Base-by-base conservation (phyloP, 2,888 invertebrate genomes). In the Drosophila antonietae region DNA sequence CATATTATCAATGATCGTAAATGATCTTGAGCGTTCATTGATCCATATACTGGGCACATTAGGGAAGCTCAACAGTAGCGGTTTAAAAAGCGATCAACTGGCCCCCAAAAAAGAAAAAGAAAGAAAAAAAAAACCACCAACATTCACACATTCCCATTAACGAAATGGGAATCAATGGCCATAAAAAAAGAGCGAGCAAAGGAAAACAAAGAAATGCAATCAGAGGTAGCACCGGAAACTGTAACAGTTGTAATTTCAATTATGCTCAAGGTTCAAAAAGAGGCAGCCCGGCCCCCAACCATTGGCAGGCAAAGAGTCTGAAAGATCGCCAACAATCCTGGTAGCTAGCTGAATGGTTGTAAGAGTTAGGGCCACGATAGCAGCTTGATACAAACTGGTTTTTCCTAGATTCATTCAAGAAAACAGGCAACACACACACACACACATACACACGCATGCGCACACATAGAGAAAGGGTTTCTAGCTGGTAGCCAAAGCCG, bases 381-480 rank as follows among this genome's bases (percentile, higher is more conserved):
- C 75, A 64, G 62, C 66, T 78, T 74, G 79, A 56, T 46, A 15
- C 63, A 87, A 84, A 83, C 83, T 68, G 83, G 89, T 84, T 84
- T 83, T 71, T 74, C 84, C 84, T 89, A 83, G 89, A 80, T 89
- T 85, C 84, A 85, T 85, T 85, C 83, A 85, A 88, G 90, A 85
- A 84, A 83, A 77, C 84, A 75, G 84, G 88, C 83, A 89, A 57
- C 73, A 78, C 37, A 37, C 37, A 37, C 37, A 39, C 15, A 39
- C 15, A 15, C 15, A 15, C 58, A 58, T 61, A 68, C 65, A 67
- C 62, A 46, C 20, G 8, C 62, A 67, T 67, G 46, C 31, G 14
- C 31, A 63, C 56, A 46, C 46, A 73, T 28, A 49, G 37, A 47
- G 39, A 70, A 81, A 78, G 76, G 82, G 75, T 71, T 81, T 75